phyloP scores from a whole-genome alignment of 2,113 vertebrate genomes.

The Phyllostomus hastatus region DNA sequence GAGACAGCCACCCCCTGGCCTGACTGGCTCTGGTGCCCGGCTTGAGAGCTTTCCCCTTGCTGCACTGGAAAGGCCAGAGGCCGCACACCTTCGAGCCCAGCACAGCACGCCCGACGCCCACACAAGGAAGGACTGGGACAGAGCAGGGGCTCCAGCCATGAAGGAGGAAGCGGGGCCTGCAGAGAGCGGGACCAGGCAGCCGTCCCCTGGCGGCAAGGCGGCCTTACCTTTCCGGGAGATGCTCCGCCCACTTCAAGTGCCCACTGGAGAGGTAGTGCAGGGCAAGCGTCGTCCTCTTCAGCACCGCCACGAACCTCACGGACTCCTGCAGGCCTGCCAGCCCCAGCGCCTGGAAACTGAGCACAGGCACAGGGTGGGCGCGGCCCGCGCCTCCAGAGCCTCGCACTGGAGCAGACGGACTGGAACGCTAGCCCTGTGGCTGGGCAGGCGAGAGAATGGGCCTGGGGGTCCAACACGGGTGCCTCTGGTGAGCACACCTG shows the following conservation, averaged over 20 bases:
- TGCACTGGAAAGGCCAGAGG: not conserved
- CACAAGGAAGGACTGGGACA: not conserved
- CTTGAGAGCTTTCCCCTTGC: not conserved
- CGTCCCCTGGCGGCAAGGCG: no score
- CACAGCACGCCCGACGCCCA: not conserved
- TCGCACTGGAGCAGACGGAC: not conserved
- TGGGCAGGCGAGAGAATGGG: not conserved
- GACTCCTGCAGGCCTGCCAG: slow-evolving; percentile 89
- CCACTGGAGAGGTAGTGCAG: slow-evolving; percentile 95
- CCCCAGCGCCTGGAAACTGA: slow-evolving; percentile 90
- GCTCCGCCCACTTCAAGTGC: slow-evolving; percentile 94
- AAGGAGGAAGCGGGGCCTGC: not conserved
- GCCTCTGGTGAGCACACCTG: not conserved
- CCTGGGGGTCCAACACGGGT: not conserved
- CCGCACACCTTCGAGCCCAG: not conserved
- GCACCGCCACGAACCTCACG: slow-evolving; percentile 87
- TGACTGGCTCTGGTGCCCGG: not conserved
- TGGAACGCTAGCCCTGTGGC: not conserved
- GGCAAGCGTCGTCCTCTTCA: slow-evolving; percentile 89
- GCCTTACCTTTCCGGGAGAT: slow-evolving; percentile 91
- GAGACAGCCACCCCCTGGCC: not conserved
- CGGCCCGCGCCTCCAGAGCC: not conserved
- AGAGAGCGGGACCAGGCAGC: rapidly evolving
- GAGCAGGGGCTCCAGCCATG: not conserved
- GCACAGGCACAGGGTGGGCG: not conserved